A percentile compares a stretch with the other conserved stretches of the same genome.
Evolutionary conservation across 2,888 invertebrate genomes (phyloP).

Genomic region (Hemaris fuciformis): DNA sequence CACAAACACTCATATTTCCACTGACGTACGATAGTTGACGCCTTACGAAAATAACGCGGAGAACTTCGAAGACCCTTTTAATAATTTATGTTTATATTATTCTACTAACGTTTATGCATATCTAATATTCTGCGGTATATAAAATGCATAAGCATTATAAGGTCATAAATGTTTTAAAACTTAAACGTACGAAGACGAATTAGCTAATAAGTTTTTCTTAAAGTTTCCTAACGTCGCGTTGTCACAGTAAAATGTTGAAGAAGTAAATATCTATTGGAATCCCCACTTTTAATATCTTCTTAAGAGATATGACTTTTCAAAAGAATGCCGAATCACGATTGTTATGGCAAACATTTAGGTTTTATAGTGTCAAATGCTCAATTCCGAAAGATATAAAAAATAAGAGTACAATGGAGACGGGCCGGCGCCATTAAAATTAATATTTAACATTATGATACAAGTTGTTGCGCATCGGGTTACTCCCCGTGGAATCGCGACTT

Average conservation of each 20-base stretch:
- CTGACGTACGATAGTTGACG: constrained; percentile 31
- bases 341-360: not conserved
- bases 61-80: not conserved
- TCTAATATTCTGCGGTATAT: too few species aligned
- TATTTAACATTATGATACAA: constrained; percentile 76
- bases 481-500: constrained; percentile 73
- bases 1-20: constrained; percentile 30
- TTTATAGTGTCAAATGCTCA: not conserved
- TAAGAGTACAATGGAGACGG: constrained; percentile 51
- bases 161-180: not conserved
- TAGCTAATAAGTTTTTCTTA: too few species aligned
- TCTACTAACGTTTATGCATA: too few species aligned
- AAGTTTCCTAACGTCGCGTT: too few species aligned
- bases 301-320: not conserved
- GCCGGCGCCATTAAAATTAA: constrained; percentile 60
- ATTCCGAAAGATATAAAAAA: constrained; percentile 2
- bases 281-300: not conserved
- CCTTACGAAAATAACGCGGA: not conserved
- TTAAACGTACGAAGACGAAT: not conserved
- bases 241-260: too few species aligned
- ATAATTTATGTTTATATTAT: too few species aligned
- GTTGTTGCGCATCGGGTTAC: constrained; percentile 71
- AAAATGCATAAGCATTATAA: too few species aligned
- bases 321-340: too few species aligned
- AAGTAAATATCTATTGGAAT: too few species aligned